phyloP scores from a whole-genome alignment of 2,888 invertebrate species.

The Baccha elongata region DNA sequence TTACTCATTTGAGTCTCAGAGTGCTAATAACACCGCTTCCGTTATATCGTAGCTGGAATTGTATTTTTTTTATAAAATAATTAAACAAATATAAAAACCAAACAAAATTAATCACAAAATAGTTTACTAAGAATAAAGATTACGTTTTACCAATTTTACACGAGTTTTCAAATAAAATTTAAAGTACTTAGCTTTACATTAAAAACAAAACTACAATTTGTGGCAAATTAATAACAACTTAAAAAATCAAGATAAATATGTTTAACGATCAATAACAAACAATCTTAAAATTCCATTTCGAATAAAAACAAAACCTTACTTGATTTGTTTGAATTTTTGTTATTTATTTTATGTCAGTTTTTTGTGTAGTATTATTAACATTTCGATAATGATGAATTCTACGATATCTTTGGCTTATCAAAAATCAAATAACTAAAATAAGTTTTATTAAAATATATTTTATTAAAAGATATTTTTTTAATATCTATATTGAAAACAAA shows the following conservation, averaged over 20 bases:
- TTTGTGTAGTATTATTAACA: too few species aligned
- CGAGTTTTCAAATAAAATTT: constrained; percentile 25
- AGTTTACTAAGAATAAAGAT: constrained; percentile 7
- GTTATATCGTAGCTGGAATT: constrained; percentile 81
- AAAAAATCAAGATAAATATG: not conserved
- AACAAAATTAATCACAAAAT: constrained; percentile 20
- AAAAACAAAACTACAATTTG: constrained; percentile 39
- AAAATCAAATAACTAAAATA: too few species aligned
- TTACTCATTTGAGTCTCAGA: constrained; percentile 75
- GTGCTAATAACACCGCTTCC: constrained; percentile 81
- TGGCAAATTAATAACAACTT: constrained; percentile 29
- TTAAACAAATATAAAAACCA: constrained; percentile 43
- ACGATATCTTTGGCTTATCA: too few species aligned
- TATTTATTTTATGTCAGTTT: too few species aligned
- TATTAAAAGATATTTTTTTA: too few species aligned
- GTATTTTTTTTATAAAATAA: constrained; percentile 52
- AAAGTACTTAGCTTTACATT: constrained; percentile 29
- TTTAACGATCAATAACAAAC: too few species aligned
- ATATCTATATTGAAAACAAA: too few species aligned
- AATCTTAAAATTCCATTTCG: too few species aligned
- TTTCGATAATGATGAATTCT: too few species aligned
- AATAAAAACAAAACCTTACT: too few species aligned
- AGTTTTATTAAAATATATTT: too few species aligned
- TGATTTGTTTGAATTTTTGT: too few species aligned
- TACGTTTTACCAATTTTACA: constrained; percentile 37